These are phyloP conservation scores for Percopsis omiscomaycus DNA, from an alignment of 2,797 vertebrate genomes.

Conservation along the genomic window DNA sequence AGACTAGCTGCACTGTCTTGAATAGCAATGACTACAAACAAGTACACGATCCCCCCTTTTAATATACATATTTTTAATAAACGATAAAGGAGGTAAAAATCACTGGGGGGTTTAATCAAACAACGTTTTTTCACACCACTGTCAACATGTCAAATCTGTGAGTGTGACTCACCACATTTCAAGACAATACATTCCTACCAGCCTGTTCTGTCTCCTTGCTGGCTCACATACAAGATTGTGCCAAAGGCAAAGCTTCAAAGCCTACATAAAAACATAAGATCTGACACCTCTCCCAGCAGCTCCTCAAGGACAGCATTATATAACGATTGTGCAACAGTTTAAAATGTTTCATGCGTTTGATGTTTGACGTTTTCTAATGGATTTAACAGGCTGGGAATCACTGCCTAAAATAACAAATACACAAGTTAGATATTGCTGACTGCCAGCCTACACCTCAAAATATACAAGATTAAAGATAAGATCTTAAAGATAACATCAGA, in stretches of 20 bases:
- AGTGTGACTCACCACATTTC: constrained; percentile 58
- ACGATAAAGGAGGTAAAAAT: constrained; percentile 24
- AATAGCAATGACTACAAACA: constrained; percentile 2
- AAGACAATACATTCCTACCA: constrained; percentile 47
- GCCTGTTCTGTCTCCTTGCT: constrained; percentile 38
- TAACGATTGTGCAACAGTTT: constrained; percentile 43
- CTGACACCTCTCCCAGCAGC: constrained; percentile 48
- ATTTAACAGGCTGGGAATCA: too few relatives aligned
- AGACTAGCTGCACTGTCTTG: too few relatives aligned
- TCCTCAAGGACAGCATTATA: constrained; percentile 46
- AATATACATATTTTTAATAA: constrained; percentile 20
- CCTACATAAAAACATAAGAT: constrained; percentile 57
- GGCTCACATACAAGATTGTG: constrained; percentile 44
- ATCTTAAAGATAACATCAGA: too few relatives aligned
- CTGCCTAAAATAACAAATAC: too few relatives aligned
- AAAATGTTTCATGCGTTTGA: constrained; percentile 17
- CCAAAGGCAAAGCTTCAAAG: constrained; percentile 52
- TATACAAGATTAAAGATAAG: too few relatives aligned
- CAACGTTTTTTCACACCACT: constrained; percentile 44
- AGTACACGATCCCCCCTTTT: constrained; percentile 10
- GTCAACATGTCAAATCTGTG: constrained; percentile 55
- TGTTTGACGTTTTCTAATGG: neutral
- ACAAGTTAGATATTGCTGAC: too few relatives aligned
- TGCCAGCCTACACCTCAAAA: too few relatives aligned
- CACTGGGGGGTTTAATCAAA: constrained; percentile 31